These are phyloP conservation scores for Pollicipes pollicipes DNA, from an alignment of 1,140 invertebrate species.

Conservation along the genomic window DNA sequence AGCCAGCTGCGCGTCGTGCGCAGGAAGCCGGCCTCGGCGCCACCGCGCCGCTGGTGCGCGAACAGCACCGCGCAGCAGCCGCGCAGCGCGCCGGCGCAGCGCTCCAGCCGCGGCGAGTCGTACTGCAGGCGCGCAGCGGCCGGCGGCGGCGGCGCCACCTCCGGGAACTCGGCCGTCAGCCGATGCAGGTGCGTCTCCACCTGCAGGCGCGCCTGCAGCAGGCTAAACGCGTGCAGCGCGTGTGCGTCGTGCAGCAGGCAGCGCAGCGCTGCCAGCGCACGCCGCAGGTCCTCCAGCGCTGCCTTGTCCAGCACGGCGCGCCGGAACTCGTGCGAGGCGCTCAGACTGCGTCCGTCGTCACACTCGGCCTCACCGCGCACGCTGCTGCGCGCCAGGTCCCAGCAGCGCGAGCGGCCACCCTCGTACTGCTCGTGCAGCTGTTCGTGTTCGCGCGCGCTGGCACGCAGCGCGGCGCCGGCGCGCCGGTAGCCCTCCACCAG, in stretches of 20 bases:
- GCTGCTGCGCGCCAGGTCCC: not conserved
- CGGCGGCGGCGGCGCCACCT: not conserved
- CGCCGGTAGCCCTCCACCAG: not conserved
- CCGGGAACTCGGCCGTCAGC: not conserved
- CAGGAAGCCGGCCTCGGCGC: not conserved
- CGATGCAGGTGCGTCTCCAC: not conserved
- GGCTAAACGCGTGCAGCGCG: not conserved
- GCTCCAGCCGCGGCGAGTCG: not conserved
- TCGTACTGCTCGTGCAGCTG: not conserved
- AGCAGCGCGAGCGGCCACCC: not conserved
- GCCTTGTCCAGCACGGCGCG: not conserved
- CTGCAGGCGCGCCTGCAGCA: not conserved
- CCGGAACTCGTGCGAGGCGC: not conserved
- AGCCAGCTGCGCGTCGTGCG: not conserved
- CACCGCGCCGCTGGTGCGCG: not conserved
- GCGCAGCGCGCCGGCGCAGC: not conserved
- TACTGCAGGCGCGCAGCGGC: not conserved
- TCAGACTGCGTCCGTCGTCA: not conserved
- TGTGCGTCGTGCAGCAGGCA: not conserved
- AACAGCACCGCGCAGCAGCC: not conserved
- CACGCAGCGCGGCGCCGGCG: not conserved
- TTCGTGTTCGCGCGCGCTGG: not conserved
- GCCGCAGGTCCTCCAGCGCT: not conserved
- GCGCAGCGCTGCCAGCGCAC: not conserved
- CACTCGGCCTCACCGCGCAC: not conserved